Percentiles rank a stretch among this genome's conserved stretches.
Evolutionary conservation across 2,113 vertebrate species (phyloP).

Genomic region (Clarias batrachus): DNA sequence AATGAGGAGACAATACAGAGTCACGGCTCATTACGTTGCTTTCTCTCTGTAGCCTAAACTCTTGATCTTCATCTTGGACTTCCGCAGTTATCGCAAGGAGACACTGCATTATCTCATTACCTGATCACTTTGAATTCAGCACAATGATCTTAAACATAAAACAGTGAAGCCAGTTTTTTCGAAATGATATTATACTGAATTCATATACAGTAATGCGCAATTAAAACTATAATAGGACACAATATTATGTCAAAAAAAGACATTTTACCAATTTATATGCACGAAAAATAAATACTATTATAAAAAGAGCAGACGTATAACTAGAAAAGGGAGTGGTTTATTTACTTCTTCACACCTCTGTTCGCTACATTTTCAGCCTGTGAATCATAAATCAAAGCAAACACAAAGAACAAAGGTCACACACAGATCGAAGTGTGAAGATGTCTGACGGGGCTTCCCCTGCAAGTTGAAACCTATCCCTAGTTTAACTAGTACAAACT

Average conservation of each 20-base stretch:
- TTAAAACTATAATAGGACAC: not conserved
- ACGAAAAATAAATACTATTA: not conserved
- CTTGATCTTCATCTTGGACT: constrained; percentile 29
- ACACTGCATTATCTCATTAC: constrained; percentile 14
- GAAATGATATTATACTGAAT: not conserved
- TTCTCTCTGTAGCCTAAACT: constrained; percentile 34
- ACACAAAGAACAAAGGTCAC: constrained; percentile 42
- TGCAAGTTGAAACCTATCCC: constrained; percentile 50
- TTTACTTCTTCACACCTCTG: constrained; percentile 35
- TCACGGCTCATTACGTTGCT: constrained; percentile 23
- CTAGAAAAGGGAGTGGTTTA: constrained; percentile 15
- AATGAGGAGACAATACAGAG: constrained; percentile 9
- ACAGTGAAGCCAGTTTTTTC: not conserved
- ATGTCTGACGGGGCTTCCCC: constrained; percentile 41
- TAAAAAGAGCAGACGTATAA: not conserved
- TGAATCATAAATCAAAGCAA: constrained; percentile 53
- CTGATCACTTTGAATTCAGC: not conserved
- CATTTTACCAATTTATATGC: not conserved
- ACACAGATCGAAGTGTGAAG: constrained; percentile 22
- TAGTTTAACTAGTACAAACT: not conserved
- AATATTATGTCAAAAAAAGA: not conserved
- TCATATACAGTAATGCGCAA: not conserved
- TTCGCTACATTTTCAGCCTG: constrained; percentile 39
- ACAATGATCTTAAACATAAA: not conserved
- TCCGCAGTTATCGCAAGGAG: not conserved